Evolutionary conservation across 2,888 invertebrate species (phyloP).

Genomic region (Thereva unica): DNA sequence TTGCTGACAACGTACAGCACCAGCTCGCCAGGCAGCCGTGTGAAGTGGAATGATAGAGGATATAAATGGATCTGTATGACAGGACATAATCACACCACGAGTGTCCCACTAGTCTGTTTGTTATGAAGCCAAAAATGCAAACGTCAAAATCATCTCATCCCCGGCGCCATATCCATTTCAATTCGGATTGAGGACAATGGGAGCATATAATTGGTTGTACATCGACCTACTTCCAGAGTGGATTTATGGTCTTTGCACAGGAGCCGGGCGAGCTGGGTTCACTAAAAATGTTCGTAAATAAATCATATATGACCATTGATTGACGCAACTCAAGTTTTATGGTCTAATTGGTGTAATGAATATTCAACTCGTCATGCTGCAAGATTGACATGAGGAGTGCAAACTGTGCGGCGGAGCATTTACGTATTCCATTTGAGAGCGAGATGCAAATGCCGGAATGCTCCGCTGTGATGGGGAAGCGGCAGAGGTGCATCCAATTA

Average conservation of each 20-base stretch:
- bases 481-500: too few relatives aligned
- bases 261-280: slow-evolving; percentile 21
- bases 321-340: slow-evolving; percentile 31
- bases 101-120: too few relatives aligned
- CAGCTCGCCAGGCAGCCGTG: too few relatives aligned
- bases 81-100: too few relatives aligned
- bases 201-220: background rate
- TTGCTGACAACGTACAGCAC: too few relatives aligned
- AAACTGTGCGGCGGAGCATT: slow-evolving; percentile 7
- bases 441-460: too few relatives aligned
- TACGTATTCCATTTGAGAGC: too few relatives aligned
- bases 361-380: slow-evolving; percentile 30
- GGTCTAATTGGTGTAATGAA: slow-evolving; percentile 34
- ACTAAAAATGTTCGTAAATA: slow-evolving; percentile 28
- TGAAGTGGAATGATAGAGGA: too few relatives aligned
- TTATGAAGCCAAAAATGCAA: too few relatives aligned
- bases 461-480: too few relatives aligned
- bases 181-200: slow-evolving; percentile 1
- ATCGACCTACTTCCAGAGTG: slow-evolving; percentile 11
- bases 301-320: slow-evolving; percentile 31
- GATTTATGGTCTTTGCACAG: slow-evolving; percentile 24
- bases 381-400: slow-evolving; percentile 20
- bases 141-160: background rate
- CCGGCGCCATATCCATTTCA: background rate
- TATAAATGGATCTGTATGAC: too few relatives aligned